phyloP scores from a whole-genome alignment of 2,113 vertebrate species.

The Pantherophis guttatus region DNA sequence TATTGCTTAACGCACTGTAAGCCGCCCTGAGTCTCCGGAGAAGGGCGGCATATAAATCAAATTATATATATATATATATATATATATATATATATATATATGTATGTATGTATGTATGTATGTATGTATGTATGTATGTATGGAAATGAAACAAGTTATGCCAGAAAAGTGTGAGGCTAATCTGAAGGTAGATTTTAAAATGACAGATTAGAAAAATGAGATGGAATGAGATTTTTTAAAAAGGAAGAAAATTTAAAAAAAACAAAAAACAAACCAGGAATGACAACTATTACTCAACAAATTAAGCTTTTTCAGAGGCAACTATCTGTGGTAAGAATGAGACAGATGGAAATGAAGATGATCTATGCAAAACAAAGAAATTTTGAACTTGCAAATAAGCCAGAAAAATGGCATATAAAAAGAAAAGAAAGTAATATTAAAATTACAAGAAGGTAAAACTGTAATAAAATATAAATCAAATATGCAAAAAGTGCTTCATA shows the following conservation, averaged over 20 bases:
- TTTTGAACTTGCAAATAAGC: neutral
- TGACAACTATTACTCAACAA: neutral
- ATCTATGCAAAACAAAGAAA: neutral
- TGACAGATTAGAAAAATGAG: neutral
- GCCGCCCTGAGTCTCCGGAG: too few relatives aligned
- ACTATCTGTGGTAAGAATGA: neutral
- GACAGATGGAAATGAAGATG: neutral
- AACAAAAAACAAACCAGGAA: neutral
- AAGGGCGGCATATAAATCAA: too few relatives aligned
- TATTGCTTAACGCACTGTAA: too few relatives aligned
- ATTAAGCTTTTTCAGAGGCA: neutral
- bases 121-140: too few relatives aligned
- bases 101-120: too few relatives aligned
- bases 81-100: too few relatives aligned
- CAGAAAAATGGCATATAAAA: neutral
- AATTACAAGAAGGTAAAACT: neutral
- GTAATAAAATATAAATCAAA: neutral
- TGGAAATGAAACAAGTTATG: neutral
- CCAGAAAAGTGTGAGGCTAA: neutral
- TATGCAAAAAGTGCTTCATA: neutral
- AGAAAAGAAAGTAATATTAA: neutral
- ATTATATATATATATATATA: too few relatives aligned
- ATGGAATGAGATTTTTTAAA: neutral
- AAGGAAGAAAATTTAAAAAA: neutral
- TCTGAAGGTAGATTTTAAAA: neutral